Base-by-base conservation (phyloP, 1,140 invertebrate species). In the Pseudobourletiella spinata region DNA sequence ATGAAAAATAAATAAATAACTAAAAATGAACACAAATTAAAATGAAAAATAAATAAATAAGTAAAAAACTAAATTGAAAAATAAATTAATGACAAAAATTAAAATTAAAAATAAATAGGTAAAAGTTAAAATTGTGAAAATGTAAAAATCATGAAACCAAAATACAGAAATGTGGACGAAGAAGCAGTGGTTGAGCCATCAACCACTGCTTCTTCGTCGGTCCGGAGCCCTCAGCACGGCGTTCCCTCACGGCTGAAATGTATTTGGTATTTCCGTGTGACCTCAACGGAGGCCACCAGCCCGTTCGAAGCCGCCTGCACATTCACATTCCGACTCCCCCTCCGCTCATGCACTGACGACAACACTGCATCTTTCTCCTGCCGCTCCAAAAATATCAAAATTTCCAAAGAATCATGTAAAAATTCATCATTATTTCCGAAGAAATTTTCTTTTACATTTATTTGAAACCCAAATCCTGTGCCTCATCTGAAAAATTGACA, bases 161-260 rank as follows among this genome's bases (percentile, higher is more conserved):
- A n/a, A n/a, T n/a, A 39, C n/a, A 39, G n/a, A 39, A 8, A 39
- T 39, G n/a, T n/a, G n/a, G 11, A 14, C 11, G 20, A 43, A 50
- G 11, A 79, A 77, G n/a, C n/a, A n/a, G n/a, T n/a, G n/a, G n/a
- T n/a, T n/a, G n/a, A n/a, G n/a, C n/a, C n/a, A n/a, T 76, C 80
- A 88, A 83, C 89, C 89, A 89, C 80, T 90, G 86, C 72, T 90
- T 88, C 73, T 86, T 86, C 76, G 91, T 92, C 22, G 81, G 83
- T 67, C 84, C 81, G 14, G 87, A 84, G 65, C 85, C 79, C 63
- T 81, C 75, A 71, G 83, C 81, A 73, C 89, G 85, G 67, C 82
- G 82, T 43, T 86, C 83, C 57, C 63, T 65, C 15, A 62, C n/a
- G 3, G n/a, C 18, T 4, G 25, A 22, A 3, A 60, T 28, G 20